Conservation (phyloP, 1,140 invertebrate genomes). For the Tachypleus tridentatus region DNA sequence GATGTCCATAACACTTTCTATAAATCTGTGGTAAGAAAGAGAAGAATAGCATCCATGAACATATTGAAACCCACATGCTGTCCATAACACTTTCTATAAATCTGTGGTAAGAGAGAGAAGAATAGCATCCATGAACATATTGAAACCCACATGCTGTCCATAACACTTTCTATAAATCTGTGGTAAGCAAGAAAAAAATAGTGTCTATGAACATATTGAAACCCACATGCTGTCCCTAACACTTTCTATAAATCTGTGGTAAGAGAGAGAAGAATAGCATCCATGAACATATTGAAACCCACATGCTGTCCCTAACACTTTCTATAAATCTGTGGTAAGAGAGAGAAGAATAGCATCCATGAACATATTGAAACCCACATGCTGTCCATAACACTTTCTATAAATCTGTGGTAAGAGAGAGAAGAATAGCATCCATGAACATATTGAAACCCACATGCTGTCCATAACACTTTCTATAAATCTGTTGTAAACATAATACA, state of each 20-base stretch:
- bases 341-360: slow-evolving; percentile 78
- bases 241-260: slow-evolving; percentile 51
- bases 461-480: too few relatives aligned
- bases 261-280: too few relatives aligned
- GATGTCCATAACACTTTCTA: slow-evolving; percentile 79
- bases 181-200: background rate
- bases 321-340: too few relatives aligned
- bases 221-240: slow-evolving; percentile 87
- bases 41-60: too few relatives aligned
- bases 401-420: slow-evolving; percentile 34
- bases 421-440: too few relatives aligned
- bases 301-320: slow-evolving; percentile 78
- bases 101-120: slow-evolving; percentile 47
- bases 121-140: slow-evolving; percentile 86
- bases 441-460: too few relatives aligned
- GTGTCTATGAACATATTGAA: slow-evolving; percentile 83
- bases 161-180: slow-evolving; percentile 64
- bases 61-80: slow-evolving; percentile 55
- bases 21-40: slow-evolving; percentile 34
- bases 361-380: slow-evolving; percentile 94
- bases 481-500: too few relatives aligned
- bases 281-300: slow-evolving; percentile 28
- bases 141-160: slow-evolving; percentile 89
- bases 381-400: slow-evolving; percentile 79
- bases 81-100: slow-evolving; percentile 55